Conservation (phyloP, 2,113 vertebrate genomes). For the Mola mola region DNA sequence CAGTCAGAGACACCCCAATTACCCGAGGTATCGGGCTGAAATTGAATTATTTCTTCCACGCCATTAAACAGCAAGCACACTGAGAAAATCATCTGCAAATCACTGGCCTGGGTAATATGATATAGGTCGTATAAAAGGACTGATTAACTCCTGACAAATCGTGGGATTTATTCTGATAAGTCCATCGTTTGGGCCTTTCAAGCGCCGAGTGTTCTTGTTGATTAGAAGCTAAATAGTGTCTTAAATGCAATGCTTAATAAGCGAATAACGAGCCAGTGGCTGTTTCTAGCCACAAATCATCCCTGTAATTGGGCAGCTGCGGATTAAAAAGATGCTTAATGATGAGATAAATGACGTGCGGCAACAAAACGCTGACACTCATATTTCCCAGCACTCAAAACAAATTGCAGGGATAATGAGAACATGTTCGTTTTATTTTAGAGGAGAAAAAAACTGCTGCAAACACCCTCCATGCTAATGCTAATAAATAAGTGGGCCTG, state of each 20-base stretch:
- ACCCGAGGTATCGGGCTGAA: conserved; percentile 68
- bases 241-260: conserved; percentile 75
- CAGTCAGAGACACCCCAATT: conserved; percentile 71
- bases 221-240: conserved; percentile 63
- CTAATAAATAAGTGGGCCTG: not conserved
- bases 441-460: conserved; percentile 18
- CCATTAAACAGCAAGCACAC: conserved; percentile 75
- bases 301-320: conserved; percentile 1
- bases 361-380: conserved; percentile 29
- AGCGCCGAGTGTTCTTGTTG: conserved; percentile 52
- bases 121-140: conserved; percentile 60
- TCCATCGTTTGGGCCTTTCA: conserved; percentile 45
- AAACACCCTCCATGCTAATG: not conserved
- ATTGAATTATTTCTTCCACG: conserved; percentile 74
- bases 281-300: conserved; percentile 66
- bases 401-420: conserved; percentile 61
- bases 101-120: conserved; percentile 74
- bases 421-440: conserved; percentile 46
- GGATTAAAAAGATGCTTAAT: conserved; percentile 32
- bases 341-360: conserved; percentile 48
- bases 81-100: conserved; percentile 74
- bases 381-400: conserved; percentile 29
- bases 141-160: conserved; percentile 72
- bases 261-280: conserved; percentile 74
- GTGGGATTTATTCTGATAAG: conserved; percentile 62